Conservation (phyloP, 2,113 vertebrate species). For the Dolichotis patagonum region DNA sequence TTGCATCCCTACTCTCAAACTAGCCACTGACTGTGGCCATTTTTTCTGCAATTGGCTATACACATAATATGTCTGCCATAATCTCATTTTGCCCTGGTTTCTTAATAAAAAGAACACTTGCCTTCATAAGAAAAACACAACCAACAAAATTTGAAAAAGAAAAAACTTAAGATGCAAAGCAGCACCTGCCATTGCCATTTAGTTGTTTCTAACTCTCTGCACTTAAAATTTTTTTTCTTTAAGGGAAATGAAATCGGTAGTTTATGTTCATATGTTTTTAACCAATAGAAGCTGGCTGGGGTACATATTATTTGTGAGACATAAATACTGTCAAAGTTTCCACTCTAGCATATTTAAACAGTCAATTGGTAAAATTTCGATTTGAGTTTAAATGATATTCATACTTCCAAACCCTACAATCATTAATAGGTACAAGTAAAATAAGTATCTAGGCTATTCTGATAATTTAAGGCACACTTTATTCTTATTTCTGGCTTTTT, state of each 20-base stretch:
- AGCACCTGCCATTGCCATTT: neutral
- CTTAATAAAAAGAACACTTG: neutral
- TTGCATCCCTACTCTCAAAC: neutral
- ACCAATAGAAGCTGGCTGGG: neutral
- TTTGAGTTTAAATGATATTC: neutral
- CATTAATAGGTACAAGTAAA: conserved; percentile 48
- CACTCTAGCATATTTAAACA: neutral
- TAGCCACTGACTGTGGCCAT: neutral
- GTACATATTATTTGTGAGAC: neutral
- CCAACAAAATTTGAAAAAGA: neutral
- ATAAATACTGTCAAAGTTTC: neutral
- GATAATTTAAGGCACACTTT: conserved; percentile 21
- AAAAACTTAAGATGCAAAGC: neutral
- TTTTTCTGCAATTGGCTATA: neutral
- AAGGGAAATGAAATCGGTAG: neutral
- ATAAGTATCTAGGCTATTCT: neutral
- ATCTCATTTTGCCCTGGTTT: neutral
- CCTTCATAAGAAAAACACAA: neutral
- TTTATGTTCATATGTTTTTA: neutral
- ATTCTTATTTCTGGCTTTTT: neutral
- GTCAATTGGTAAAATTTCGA: neutral
- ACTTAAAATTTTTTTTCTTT: neutral
- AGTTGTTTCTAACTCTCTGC: neutral
- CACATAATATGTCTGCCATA: neutral
- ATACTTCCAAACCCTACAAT: neutral